phyloP scores from a whole-genome alignment of 2,113 vertebrate species.

The Phalacrocorax aristotelis region DNA sequence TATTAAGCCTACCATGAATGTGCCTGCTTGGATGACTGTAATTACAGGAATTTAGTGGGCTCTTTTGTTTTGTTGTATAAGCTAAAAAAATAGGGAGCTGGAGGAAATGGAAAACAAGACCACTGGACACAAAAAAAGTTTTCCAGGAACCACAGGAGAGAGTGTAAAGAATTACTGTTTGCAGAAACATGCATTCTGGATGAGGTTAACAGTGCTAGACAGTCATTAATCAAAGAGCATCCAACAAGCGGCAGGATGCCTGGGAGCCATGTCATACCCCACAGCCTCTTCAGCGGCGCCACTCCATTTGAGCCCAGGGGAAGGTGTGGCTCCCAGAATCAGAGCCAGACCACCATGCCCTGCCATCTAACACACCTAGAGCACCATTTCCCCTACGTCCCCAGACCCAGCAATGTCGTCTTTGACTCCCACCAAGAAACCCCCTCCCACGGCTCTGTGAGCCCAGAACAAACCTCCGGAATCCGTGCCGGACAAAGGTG shows the following conservation, averaged over 20 bases:
- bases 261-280: not conserved
- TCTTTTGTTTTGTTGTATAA: slow-evolving; percentile 2
- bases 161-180: not conserved
- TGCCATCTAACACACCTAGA: not conserved
- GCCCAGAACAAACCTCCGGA: not conserved
- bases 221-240: not conserved
- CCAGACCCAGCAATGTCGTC: not conserved
- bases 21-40: not conserved
- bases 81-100: not conserved
- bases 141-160: not conserved
- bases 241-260: not conserved
- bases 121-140: not conserved
- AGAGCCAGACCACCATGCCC: not conserved
- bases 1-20: not conserved
- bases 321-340: not conserved
- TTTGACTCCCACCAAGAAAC: not conserved
- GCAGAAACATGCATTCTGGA: not conserved
- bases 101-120: not conserved
- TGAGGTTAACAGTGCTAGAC: not conserved
- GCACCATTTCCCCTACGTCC: not conserved
- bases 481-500: not conserved
- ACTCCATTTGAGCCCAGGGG: not conserved
- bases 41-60: slow-evolving; percentile 9
- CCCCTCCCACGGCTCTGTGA: not conserved
- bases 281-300: not conserved